Percentiles rank a stretch among this genome's conserved stretches.
phyloP scores from a whole-genome alignment of 2,113 vertebrate genomes.

The Heterocephalus glaber region DNA sequence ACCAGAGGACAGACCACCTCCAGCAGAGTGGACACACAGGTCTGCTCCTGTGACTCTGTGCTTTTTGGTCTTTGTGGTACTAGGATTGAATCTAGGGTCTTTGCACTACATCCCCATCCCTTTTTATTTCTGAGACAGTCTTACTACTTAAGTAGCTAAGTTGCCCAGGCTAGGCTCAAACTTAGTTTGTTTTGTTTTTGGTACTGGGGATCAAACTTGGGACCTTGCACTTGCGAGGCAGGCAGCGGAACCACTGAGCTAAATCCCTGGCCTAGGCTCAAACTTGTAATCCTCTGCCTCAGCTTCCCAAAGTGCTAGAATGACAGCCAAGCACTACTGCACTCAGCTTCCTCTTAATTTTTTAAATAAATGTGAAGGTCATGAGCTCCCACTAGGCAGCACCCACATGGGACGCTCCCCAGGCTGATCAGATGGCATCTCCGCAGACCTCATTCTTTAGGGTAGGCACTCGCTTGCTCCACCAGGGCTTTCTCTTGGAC shows the following conservation, averaged over 20 bases:
- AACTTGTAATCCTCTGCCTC: neutral
- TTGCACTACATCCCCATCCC: neutral
- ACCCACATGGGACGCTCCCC: neutral
- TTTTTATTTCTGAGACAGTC: neutral
- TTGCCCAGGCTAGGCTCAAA: neutral
- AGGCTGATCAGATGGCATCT: neutral
- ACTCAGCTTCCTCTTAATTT: neutral
- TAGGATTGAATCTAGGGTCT: neutral
- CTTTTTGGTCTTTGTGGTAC: neutral
- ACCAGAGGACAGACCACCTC: neutral
- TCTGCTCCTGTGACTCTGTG: accelerated
- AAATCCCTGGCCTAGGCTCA: too few species aligned
- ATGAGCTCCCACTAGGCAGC: neutral
- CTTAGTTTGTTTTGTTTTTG: too few species aligned
- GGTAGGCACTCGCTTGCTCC: neutral
- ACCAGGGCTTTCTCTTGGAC: neutral
- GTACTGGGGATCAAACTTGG: too few species aligned
- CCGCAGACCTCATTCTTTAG: neutral
- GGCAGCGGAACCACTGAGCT: too few species aligned
- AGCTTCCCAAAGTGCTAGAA: neutral
- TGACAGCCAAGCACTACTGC: neutral
- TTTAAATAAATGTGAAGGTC: neutral
- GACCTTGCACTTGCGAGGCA: too few species aligned
- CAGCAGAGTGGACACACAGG: too few species aligned
- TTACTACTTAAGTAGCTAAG: neutral